Percentiles rank a stretch among this genome's conserved stretches.
Evolutionary conservation across 1,140 invertebrate genomes (phyloP).

Genomic region (Ceratoteleas bidentatus): DNA sequence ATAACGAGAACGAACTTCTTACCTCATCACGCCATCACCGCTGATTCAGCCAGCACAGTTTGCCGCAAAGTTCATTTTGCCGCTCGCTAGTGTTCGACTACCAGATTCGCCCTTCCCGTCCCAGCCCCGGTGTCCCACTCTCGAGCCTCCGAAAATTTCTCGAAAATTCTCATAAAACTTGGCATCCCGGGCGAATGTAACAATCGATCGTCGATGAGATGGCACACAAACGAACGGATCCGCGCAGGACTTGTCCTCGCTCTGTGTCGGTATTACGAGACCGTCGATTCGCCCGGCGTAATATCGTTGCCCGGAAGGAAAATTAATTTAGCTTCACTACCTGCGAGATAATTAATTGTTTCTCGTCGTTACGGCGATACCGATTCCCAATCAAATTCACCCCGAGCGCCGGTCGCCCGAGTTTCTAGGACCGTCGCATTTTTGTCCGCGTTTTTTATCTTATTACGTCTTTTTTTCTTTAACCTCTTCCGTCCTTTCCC

Average conservation of each 20-base stretch:
- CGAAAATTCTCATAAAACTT: slow-evolving; percentile 58
- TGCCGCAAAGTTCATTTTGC: slow-evolving; percentile 78
- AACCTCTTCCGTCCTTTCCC: slow-evolving; percentile 3
- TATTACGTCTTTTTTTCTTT: neutral
- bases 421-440: no score
- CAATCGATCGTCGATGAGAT: slow-evolving; percentile 48
- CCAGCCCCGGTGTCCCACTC: slow-evolving; percentile 30
- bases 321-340: slow-evolving; percentile 17
- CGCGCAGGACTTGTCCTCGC: slow-evolving; percentile 14
- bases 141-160: slow-evolving; percentile 41
- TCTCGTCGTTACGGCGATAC: slow-evolving; percentile 8
- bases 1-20: slow-evolving; percentile 71
- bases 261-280: slow-evolving; percentile 26
- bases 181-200: slow-evolving; percentile 13
- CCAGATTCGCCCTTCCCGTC: slow-evolving; percentile 32
- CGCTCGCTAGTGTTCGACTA: slow-evolving; percentile 77
- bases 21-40: slow-evolving; percentile 77
- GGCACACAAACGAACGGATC: slow-evolving; percentile 20
- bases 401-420: no score
- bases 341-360: slow-evolving; percentile 30
- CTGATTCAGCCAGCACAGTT: slow-evolving; percentile 80
- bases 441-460: neutral
- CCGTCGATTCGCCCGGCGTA: slow-evolving; percentile 13
- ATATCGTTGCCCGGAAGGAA: slow-evolving; percentile 42
- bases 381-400: slow-evolving; percentile 11